phyloP scores from a whole-genome alignment of 2,888 invertebrate genomes.

The Nysson spinosus region DNA sequence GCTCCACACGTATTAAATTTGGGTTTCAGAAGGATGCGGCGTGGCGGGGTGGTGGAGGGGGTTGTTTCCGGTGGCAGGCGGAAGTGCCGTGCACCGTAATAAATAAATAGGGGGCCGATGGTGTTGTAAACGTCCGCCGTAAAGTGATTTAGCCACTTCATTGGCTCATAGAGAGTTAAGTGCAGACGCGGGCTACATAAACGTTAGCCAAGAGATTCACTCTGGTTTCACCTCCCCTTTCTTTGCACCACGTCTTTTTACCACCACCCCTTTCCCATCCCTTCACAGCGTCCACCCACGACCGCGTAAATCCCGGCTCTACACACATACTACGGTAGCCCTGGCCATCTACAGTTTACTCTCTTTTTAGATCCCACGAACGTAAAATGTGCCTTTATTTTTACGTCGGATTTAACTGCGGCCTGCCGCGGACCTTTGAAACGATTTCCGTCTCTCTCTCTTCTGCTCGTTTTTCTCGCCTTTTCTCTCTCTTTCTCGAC shows the following conservation, averaged over 20 bases:
- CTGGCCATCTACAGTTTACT: slow-evolving; percentile 29
- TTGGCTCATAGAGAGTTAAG: slow-evolving; percentile 67
- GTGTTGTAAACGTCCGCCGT: slow-evolving; percentile 67
- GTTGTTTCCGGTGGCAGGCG: slow-evolving; percentile 3
- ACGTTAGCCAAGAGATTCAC: slow-evolving; percentile 55
- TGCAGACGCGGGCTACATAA: slow-evolving; percentile 64
- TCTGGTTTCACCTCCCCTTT: slow-evolving; percentile 26
- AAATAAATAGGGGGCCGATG: slow-evolving; percentile 71
- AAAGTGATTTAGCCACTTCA: slow-evolving; percentile 69
- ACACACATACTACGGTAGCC: not conserved
- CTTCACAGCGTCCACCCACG: slow-evolving; percentile 7
- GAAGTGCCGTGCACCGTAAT: slow-evolving; percentile 51
- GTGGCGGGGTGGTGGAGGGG: not conserved
- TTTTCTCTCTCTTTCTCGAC: too few relatives aligned
- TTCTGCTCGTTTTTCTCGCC: too few relatives aligned
- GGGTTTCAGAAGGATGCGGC: slow-evolving; percentile 5
- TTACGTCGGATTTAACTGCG: slow-evolving; percentile 69
- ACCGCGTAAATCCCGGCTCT: slow-evolving; percentile 54
- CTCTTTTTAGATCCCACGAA: slow-evolving; percentile 34
- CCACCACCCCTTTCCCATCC: not conserved
- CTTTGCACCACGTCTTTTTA: slow-evolving; percentile 19
- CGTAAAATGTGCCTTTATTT: slow-evolving; percentile 69
- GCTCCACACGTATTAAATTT: slow-evolving; percentile 34
- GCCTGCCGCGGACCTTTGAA: slow-evolving; percentile 34
- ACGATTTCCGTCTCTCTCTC: too few relatives aligned